Base-by-base conservation (phyloP, 2,888 invertebrate species). In the Clostera curtula region DNA sequence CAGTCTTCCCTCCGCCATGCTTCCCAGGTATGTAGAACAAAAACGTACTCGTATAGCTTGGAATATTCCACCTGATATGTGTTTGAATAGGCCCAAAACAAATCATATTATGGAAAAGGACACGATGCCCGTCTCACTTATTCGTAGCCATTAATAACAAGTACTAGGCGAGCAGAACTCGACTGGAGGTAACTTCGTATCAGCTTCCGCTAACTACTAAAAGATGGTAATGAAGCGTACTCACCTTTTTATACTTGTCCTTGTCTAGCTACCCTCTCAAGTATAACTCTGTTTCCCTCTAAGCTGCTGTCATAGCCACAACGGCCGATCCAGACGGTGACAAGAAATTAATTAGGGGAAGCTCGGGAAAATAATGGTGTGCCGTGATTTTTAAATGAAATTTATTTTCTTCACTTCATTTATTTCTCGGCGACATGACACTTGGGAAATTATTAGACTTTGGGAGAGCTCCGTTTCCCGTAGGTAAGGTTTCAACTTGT, bases 261-360 rank as follows among this genome's bases (percentile, higher is more conserved):
- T 52, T 43, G 19, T 73, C 43, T 12, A 28, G 19, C 63, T 5
- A 9, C 6, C 3, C 5, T 1, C 4, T 10, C 17, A 20, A 19
- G 3, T 17, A 30, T 61, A 42, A 12, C 14, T 21, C 35, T 36
- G 33, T 76, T 72, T 38, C 51, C 4, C 36, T 72, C 69, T 41
- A 44, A 50, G 55, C 49, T 57, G 62, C 76, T 79, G 80, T 80
- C 79, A 80, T 56, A 56, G 63, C 66, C 79, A 76, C 67, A 68
- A 62, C 73, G 67, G 70, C 67, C 73, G 69, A 72, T 73, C 65
- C 68, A 69, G 75, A 71, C 79, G 73, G 76, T 80, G 80, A 82
- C 80, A 80, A 72, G 80, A 80, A 82, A 82, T 82, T 82, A 82
- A 82, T 82, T 80, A 82, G 79, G 77, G 74, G 75, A 77, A 74